phyloP scores from a whole-genome alignment of 2,797 vertebrate species.

The Okamejei kenojei region DNA sequence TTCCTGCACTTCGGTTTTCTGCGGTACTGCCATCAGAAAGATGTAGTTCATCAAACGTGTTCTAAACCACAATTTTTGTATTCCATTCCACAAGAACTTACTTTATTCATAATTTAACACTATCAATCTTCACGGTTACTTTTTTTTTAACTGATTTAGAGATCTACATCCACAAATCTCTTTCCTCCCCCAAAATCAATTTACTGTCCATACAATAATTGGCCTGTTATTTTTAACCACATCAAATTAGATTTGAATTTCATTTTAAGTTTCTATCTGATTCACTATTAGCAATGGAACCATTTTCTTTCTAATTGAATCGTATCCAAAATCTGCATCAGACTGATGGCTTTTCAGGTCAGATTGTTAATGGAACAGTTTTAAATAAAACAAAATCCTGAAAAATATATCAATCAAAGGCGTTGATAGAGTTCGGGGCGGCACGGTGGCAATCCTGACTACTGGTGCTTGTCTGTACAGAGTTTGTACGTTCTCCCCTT shows the following conservation, averaged over 20 bases:
- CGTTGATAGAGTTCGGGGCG: neutral
- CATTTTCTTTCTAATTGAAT: neutral
- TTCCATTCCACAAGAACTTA: neutral
- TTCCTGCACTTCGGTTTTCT: neutral
- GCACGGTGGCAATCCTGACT: no score
- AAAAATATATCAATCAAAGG: neutral
- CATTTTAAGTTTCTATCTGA: neutral
- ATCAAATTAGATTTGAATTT: neutral
- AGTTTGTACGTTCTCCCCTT: no score
- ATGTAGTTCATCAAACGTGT: neutral
- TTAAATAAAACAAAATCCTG: neutral
- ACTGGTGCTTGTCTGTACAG: no score
- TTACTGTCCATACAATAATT: neutral
- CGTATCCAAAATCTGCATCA: neutral
- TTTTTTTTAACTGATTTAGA: neutral
- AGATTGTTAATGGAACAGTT: neutral
- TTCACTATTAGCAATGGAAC: neutral
- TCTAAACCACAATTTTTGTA: neutral
- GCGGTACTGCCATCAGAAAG: neutral
- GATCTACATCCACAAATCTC: neutral
- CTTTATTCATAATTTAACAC: neutral
- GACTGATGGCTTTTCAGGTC: neutral
- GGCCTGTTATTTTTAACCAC: neutral
- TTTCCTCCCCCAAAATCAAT: neutral
- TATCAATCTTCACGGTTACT: neutral